These are phyloP conservation scores for Brachyalestes nurse DNA, from an alignment of 2,797 vertebrate species.

Conservation along the genomic window DNA sequence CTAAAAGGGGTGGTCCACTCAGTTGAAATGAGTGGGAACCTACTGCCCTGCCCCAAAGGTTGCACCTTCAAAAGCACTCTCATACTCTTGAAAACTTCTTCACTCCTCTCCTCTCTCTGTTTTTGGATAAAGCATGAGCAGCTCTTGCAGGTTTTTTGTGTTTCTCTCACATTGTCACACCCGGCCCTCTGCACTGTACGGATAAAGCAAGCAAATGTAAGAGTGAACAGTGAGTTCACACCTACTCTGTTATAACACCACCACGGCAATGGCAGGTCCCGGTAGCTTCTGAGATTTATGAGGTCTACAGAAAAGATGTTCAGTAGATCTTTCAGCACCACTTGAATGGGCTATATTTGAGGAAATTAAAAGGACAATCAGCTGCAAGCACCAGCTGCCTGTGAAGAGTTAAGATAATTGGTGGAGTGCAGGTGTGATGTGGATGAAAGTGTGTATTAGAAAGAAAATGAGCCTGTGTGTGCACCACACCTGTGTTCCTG, in stretches of 20 bases:
- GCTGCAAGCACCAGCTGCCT: constrained; percentile 23
- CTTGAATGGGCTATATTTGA: constrained; percentile 1
- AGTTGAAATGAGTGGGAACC: constrained; percentile 3
- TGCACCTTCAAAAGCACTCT: constrained; percentile 26
- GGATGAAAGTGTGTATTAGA: constrained; percentile 23
- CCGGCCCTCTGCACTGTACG: neutral
- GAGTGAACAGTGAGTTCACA: constrained; percentile 34
- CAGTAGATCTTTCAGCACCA: neutral
- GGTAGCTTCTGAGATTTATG: neutral
- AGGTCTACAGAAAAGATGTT: neutral
- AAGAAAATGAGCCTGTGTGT: constrained; percentile 39
- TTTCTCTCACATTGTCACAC: constrained; percentile 25
- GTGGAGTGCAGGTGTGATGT: constrained; percentile 38
- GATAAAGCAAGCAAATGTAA: constrained; percentile 23
- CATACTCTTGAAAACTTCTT: neutral
- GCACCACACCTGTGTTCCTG: constrained; percentile 54
- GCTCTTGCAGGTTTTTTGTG: neutral
- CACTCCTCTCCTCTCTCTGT: constrained; percentile 14
- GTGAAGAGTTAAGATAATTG: constrained; percentile 48
- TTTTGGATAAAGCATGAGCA: constrained; percentile 31
- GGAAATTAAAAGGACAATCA: constrained; percentile 22
- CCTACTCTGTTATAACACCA: constrained; percentile 13
- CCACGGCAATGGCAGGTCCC: neutral
- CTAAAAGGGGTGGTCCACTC: constrained; percentile 9
- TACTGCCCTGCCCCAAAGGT: constrained; percentile 6